Conservation (phyloP, 2,888 invertebrate species). For the Caenorhabditis drosophilae region DNA sequence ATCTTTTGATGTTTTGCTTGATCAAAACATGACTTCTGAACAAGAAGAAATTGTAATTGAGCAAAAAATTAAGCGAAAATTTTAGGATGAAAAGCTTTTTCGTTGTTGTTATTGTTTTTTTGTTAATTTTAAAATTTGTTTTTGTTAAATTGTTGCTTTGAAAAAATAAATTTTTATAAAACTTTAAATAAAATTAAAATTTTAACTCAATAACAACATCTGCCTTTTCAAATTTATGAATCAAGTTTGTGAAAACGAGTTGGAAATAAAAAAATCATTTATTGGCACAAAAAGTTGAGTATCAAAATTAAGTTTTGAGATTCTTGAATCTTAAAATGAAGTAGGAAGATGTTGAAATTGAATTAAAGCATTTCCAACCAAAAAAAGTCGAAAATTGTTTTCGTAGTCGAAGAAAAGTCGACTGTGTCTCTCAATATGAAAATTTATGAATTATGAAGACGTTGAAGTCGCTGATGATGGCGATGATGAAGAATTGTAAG, state of each 20-base stretch:
- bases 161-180: no score
- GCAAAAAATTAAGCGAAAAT: conserved; percentile 6
- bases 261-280: conserved; percentile 11
- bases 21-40: conserved; percentile 27
- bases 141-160: conserved; percentile 12
- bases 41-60: conserved; percentile 18
- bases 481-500: background rate
- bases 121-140: conserved; percentile 1
- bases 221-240: no score
- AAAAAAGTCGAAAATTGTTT: no score
- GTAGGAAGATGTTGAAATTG: conserved; percentile 18
- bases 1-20: conserved; percentile 57
- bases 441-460: background rate
- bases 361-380: conserved; percentile 26
- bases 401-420: background rate
- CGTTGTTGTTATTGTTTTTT: conserved; percentile 10
- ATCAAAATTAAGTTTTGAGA: background rate
- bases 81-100: background rate
- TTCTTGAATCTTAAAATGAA: background rate
- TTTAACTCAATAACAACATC: no score
- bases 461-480: background rate
- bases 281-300: background rate
- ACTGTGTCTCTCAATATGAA: background rate
- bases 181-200: no score
- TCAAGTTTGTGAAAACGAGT: conserved; percentile 1